phyloP scores from a whole-genome alignment of 2,797 vertebrate species.

The Hypotaenidia philippensis region DNA sequence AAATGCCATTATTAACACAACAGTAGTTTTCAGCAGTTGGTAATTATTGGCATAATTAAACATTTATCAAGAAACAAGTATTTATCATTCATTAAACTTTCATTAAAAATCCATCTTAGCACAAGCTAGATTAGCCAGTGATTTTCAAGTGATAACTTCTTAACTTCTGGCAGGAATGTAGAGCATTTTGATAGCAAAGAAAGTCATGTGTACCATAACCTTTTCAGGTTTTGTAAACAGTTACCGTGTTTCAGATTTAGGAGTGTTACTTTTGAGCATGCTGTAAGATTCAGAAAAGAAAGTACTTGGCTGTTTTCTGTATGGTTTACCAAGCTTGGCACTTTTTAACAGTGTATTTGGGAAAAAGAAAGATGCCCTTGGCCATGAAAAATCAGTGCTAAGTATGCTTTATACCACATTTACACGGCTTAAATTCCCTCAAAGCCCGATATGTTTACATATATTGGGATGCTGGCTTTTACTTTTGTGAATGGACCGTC shows the following conservation, averaged over 20 bases:
- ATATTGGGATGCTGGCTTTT: background rate
- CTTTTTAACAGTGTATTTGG: slow-evolving; percentile 24
- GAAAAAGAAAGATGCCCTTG: slow-evolving; percentile 50
- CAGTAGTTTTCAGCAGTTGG: slow-evolving; percentile 89
- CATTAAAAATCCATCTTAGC: slow-evolving; percentile 86
- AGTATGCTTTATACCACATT: slow-evolving; percentile 34
- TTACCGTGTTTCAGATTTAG: slow-evolving; percentile 35
- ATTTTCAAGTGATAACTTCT: slow-evolving; percentile 81
- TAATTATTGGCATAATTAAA: slow-evolving; percentile 92
- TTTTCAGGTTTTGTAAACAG: slow-evolving; percentile 41
- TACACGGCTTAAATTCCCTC: slow-evolving; percentile 35
- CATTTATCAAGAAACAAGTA: slow-evolving; percentile 89
- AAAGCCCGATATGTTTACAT: slow-evolving; percentile 13
- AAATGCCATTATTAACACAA: slow-evolving; percentile 89
- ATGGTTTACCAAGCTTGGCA: slow-evolving; percentile 28
- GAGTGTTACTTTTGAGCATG: slow-evolving; percentile 42
- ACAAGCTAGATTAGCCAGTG: slow-evolving; percentile 82
- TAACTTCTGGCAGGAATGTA: slow-evolving; percentile 77
- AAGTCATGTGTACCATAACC: slow-evolving; percentile 20
- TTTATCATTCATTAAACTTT: slow-evolving; percentile 90
- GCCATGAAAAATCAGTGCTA: slow-evolving; percentile 22
- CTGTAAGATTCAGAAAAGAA: background rate
- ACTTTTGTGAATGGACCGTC: background rate
- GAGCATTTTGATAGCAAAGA: slow-evolving; percentile 53
- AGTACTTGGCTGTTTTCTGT: slow-evolving; percentile 23